Conservation (phyloP, 2,113 vertebrate genomes). For the Sinocyclocheilus anshuiensis region DNA sequence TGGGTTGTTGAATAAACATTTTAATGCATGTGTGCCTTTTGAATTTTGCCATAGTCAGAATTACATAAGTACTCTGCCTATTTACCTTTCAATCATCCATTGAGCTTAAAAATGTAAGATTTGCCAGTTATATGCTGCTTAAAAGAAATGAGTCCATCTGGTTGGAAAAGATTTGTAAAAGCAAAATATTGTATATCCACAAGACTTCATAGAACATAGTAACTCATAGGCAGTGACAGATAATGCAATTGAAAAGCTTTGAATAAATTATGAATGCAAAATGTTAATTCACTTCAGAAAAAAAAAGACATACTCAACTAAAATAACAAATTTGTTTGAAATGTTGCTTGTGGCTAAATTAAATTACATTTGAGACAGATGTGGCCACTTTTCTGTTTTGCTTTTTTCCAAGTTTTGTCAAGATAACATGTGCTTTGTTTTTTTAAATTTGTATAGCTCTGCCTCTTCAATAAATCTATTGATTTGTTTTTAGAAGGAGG, state of each 20-base stretch:
- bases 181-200: not conserved
- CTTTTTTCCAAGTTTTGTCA: not conserved
- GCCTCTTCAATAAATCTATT: not conserved
- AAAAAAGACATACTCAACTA: not conserved
- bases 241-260: not conserved
- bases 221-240: not conserved
- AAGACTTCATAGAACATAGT: not conserved
- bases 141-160: not conserved
- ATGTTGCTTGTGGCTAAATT: not conserved
- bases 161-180: not conserved
- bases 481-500: constrained; percentile 61
- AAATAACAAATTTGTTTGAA: not conserved
- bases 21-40: not conserved
- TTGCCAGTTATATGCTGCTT: not conserved
- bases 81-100: not conserved
- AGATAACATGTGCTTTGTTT: not conserved
- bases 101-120: not conserved
- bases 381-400: not conserved
- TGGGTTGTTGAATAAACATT: not conserved
- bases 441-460: not conserved
- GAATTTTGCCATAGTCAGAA: not conserved
- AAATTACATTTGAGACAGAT: not conserved
- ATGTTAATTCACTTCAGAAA: not conserved
- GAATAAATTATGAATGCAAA: not conserved
- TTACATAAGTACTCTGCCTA: not conserved